These are phyloP conservation scores for Gambusia yucatana DNA, from an alignment of 2,797 vertebrate genomes.

Conservation along the genomic window DNA sequence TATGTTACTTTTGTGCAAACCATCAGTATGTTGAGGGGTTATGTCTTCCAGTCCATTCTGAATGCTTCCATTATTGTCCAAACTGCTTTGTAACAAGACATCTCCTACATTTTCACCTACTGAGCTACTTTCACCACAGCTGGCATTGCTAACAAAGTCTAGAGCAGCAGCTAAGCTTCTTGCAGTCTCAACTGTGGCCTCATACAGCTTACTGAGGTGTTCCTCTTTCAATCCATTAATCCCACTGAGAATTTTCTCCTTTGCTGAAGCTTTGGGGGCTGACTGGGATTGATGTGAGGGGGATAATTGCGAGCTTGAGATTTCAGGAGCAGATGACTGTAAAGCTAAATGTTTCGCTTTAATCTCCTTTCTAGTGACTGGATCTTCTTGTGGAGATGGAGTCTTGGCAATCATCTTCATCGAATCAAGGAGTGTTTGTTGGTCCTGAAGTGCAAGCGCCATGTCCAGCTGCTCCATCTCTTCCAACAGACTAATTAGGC, in stretches of 20 bases:
- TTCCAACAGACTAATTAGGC: constrained; percentile 91
- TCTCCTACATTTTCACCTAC: constrained; percentile 31
- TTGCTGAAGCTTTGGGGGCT: constrained; percentile 70
- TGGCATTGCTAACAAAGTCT: constrained; percentile 88
- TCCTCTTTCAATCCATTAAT: constrained; percentile 90
- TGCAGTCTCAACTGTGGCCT: constrained; percentile 94
- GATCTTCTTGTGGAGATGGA: constrained; percentile 76
- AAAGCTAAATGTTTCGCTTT: constrained; percentile 14
- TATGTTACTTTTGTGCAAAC: constrained; percentile 77
- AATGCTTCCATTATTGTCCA: constrained; percentile 29
- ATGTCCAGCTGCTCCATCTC: constrained; percentile 96
- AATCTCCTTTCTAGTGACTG: constrained; percentile 30
- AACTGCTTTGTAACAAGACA: constrained; percentile 15
- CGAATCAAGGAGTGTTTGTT: constrained; percentile 93
- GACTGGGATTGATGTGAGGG: constrained; percentile 22
- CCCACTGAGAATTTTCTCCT: constrained; percentile 85
- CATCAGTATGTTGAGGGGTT: constrained; percentile 65
- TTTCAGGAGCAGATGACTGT: constrained; percentile 23
- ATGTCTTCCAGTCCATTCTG: constrained; percentile 46
- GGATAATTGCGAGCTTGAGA: constrained; percentile 22
- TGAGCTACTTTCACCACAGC: constrained; percentile 39
- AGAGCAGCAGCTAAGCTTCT: constrained; percentile 93
- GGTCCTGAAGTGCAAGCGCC: constrained; percentile 97
- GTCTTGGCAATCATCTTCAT: constrained; percentile 94
- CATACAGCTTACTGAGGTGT: constrained; percentile 90